Conservation (phyloP, 2,113 vertebrate species). For the Oryzias woworae region DNA sequence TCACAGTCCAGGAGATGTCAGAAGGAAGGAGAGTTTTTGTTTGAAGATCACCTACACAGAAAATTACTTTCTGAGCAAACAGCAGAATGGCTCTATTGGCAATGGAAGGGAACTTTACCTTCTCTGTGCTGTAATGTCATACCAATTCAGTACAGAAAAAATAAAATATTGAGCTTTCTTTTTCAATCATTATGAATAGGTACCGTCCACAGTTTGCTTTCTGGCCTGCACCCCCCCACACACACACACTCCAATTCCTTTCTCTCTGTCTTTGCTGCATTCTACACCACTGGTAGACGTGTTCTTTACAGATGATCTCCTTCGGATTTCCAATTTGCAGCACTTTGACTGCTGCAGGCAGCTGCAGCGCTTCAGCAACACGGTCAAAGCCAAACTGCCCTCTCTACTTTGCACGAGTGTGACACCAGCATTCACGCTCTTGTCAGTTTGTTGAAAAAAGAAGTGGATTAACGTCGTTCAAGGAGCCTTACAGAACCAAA, state of each 20-base stretch:
- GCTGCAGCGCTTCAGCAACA: conserved; percentile 59
- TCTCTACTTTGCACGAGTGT: conserved; percentile 56
- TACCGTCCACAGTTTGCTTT: conserved; percentile 33
- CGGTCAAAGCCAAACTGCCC: conserved; percentile 47
- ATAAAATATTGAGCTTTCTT: conserved; percentile 3
- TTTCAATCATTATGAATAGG: conserved; percentile 17
- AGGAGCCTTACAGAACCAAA: conserved; percentile 66
- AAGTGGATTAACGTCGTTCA: conserved; percentile 79
- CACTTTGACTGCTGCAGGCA: conserved; percentile 63
- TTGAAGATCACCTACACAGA: conserved; percentile 45
- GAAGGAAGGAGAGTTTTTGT: conserved; percentile 35
- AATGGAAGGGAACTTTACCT: conserved; percentile 10
- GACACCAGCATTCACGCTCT: conserved; percentile 73
- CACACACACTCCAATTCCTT: conserved; percentile 8
- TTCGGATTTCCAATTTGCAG: conserved; percentile 78
- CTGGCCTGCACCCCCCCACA: conserved; percentile 5
- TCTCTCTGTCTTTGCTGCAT: conserved; percentile 30
- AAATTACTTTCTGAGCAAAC: conserved; percentile 40
- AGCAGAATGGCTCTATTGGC: conserved; percentile 34
- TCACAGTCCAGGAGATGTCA: conserved; percentile 45
- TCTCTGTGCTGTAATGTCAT: conserved; percentile 15
- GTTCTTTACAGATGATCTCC: conserved; percentile 80
- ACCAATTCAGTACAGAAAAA: conserved; percentile 12
- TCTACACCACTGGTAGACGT: conserved; percentile 51
- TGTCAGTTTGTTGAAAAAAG: conserved; percentile 74